phyloP scores from a whole-genome alignment of 2,113 vertebrate genomes.

The Campylorhamphus procurvoides region DNA sequence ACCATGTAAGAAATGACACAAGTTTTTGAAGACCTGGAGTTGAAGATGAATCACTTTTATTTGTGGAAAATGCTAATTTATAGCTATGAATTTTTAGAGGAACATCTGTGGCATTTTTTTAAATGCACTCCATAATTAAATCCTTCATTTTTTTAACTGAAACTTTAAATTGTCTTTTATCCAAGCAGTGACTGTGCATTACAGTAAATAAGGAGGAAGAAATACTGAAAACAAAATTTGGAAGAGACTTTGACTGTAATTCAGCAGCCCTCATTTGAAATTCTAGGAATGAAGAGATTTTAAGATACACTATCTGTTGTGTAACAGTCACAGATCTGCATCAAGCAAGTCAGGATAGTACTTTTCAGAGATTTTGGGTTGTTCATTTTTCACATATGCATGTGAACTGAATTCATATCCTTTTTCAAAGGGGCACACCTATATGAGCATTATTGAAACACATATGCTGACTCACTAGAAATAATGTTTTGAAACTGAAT shows the following conservation, averaged over 20 bases:
- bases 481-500: not conserved
- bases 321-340: constrained; percentile 1
- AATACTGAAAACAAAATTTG: not conserved
- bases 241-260: not conserved
- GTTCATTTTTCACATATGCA: not conserved
- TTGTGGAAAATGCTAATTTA: constrained; percentile 68
- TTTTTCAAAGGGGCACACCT: not conserved
- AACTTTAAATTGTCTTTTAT: constrained; percentile 42
- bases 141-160: not conserved
- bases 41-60: constrained; percentile 60
- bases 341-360: not conserved
- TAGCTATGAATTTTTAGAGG: constrained; percentile 64
- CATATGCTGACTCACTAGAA: not conserved
- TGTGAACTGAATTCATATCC: not conserved
- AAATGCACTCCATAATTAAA: constrained; percentile 35
- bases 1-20: constrained; percentile 57
- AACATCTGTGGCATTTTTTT: constrained; percentile 60
- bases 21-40: constrained; percentile 45
- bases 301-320: not conserved
- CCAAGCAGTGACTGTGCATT: not conserved
- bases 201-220: constrained; percentile 9
- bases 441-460: not conserved
- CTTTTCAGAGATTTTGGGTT: constrained; percentile 2
- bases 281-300: not conserved
- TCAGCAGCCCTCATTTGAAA: not conserved